phyloP scores from a whole-genome alignment of 2,113 vertebrate species.

The Helogale parvula region DNA sequence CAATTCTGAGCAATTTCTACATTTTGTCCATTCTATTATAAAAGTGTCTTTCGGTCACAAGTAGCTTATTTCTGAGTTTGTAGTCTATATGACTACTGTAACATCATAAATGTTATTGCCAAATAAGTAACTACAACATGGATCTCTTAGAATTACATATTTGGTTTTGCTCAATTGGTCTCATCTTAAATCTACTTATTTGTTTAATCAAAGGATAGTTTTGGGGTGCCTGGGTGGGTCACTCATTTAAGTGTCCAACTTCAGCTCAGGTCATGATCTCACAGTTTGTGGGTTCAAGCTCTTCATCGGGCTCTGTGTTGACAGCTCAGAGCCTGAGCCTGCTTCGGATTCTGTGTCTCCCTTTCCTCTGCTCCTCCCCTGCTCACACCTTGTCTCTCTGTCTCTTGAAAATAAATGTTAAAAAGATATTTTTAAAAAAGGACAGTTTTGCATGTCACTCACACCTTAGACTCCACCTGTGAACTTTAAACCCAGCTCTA shows the following conservation, averaged over 20 bases:
- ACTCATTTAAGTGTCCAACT: too few species aligned
- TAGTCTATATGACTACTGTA: neutral
- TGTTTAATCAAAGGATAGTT: neutral
- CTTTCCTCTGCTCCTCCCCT: too few species aligned
- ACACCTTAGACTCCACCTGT: neutral
- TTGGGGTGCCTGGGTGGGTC: neutral
- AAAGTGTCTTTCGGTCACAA: neutral
- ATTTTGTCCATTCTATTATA: neutral
- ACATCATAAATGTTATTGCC: neutral
- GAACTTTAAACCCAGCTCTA: neutral
- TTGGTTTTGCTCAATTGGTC: neutral
- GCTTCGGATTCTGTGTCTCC: too few species aligned
- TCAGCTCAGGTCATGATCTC: too few species aligned
- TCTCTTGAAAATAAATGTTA: too few species aligned
- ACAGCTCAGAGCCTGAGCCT: too few species aligned
- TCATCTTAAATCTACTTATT: neutral
- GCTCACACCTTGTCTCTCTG: too few species aligned
- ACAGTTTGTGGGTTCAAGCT: too few species aligned
- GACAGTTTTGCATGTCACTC: neutral
- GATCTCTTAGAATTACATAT: neutral
- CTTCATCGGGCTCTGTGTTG: too few species aligned
- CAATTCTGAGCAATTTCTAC: slow-evolving; percentile 11
- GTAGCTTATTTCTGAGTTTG: neutral
- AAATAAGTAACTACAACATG: neutral
- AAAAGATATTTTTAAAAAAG: neutral